phyloP scores from a whole-genome alignment of 2,888 invertebrate species.

The Lochmaea capreae region DNA sequence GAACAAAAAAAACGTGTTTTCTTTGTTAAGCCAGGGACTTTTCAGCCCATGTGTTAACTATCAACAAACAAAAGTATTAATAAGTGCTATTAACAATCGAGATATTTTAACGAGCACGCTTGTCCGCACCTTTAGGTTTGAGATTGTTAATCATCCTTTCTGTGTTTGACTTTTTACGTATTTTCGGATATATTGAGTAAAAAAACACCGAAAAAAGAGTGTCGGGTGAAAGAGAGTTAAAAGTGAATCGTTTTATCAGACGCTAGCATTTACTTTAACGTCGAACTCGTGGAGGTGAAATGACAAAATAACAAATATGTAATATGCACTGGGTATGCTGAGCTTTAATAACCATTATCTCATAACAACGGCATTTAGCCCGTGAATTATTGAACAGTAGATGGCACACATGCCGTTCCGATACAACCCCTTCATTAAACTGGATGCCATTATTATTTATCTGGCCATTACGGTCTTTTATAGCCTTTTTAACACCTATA shows the following conservation, averaged over 20 bases:
- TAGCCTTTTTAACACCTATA: slow-evolving; percentile 58
- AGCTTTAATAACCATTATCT: slow-evolving; percentile 63
- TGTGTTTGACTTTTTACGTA: too few species aligned
- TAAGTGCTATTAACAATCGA: too few species aligned
- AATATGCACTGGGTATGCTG: slow-evolving; percentile 59
- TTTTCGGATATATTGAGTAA: too few species aligned
- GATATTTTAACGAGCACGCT: too few species aligned
- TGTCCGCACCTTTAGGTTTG: too few species aligned
- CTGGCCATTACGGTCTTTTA: slow-evolving; percentile 57
- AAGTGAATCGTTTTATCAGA: slow-evolving; percentile 48
- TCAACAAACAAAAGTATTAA: too few species aligned
- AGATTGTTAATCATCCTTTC: too few species aligned
- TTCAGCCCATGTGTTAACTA: too few species aligned
- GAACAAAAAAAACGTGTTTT: too few species aligned
- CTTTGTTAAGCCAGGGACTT: too few species aligned
- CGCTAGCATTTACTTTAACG: slow-evolving; percentile 47
- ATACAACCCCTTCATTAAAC: slow-evolving; percentile 59
- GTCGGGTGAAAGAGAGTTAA: slow-evolving; percentile 7
- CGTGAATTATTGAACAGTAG: slow-evolving; percentile 62
- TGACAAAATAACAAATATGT: slow-evolving; percentile 60
- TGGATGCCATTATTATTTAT: slow-evolving; percentile 60
- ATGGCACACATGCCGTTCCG: slow-evolving; percentile 59
- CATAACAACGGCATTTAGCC: slow-evolving; percentile 62
- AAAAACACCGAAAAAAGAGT: not conserved
- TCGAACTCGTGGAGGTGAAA: slow-evolving; percentile 50